Base-by-base conservation (phyloP, 30 jellyfish, hydroid and myxozoan species). In the Aurelia aurita region DNA sequence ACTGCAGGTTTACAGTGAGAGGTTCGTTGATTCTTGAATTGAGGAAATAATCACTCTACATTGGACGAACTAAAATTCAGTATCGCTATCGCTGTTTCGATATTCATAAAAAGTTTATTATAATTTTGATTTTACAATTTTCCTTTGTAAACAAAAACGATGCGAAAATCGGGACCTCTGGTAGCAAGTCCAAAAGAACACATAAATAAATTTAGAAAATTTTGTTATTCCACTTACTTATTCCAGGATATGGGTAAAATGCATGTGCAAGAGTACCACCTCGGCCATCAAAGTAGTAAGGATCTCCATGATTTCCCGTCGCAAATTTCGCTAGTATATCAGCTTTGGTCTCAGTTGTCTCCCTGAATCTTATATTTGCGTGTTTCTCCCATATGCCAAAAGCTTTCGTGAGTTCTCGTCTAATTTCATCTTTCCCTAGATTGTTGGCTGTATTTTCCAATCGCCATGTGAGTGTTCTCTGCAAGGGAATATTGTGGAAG, bases 231-330 rank as follows among this genome's bases (percentile, higher is more conserved):
- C 21, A 3, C 60, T 27, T 84, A 87, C 96, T 87, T 66, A 19
- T 49, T 35, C 88, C 90, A 25, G 82, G 82, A 28, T 70, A 71
- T 6, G 97, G 97, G 47, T 91, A 91, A 66, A 84, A 91, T 26
- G 96, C 97, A 60, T 91, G 97, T 16, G 97, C 97, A 32, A 91
- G 69, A 3, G 94, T 91, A 25, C 96, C 96, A 3, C 96, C 97
- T 69, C 69, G 57, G 21, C 82, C 82, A 59, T 91, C 97, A 72
- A 91, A 91, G 69, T 84, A 57, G 59, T 51, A 91, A 1, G 96
- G 96, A 59, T 91, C 97, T 7, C 82, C 76, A 32, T 91, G 97
- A 23, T 72, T 60, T 12, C n/a, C 71, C 1, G 29, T 62, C 54
- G 74, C 93, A 79, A 91, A 91, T 55, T 76, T 77, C 6, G 84